These are phyloP conservation scores for Cervus canadensis DNA, from an alignment of 2,113 vertebrate genomes.

Conservation along the genomic window DNA sequence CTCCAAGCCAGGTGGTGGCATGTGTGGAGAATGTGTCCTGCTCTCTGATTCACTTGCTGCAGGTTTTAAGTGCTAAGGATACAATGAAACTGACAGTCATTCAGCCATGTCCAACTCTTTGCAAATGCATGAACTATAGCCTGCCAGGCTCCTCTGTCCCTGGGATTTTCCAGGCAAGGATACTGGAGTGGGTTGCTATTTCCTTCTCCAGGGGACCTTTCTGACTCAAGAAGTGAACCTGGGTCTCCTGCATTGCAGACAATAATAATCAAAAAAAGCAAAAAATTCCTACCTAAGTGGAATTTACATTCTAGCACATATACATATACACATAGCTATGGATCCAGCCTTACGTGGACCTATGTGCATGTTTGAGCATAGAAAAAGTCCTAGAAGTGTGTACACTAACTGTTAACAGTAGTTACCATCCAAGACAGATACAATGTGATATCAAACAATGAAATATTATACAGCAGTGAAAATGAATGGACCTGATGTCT, in stretches of 20 bases:
- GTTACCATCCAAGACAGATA: not conserved
- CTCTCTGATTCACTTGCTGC: not conserved
- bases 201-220: no score
- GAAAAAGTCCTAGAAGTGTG: not conserved
- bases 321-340: not conserved
- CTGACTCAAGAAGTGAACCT: no score
- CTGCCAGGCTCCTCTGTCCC: no score
- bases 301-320: not conserved
- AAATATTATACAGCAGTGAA: not conserved
- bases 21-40: no score
- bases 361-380: not conserved
- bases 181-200: no score
- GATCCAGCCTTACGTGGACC: no score
- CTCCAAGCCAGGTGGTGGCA: not conserved
- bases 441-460: not conserved
- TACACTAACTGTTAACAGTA: not conserved
- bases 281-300: not conserved
- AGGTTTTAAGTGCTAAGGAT: not conserved
- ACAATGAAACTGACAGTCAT: not conserved
- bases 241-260: no score
- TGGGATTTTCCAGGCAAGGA: no score
- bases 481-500: not conserved
- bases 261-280: not conserved
- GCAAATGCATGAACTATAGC: no score
- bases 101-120: no score